Evolutionary conservation across 2,888 invertebrate genomes (phyloP), one percentile per base, ranked within the genome.

Genomic region (Sesia apiformis): DNA sequence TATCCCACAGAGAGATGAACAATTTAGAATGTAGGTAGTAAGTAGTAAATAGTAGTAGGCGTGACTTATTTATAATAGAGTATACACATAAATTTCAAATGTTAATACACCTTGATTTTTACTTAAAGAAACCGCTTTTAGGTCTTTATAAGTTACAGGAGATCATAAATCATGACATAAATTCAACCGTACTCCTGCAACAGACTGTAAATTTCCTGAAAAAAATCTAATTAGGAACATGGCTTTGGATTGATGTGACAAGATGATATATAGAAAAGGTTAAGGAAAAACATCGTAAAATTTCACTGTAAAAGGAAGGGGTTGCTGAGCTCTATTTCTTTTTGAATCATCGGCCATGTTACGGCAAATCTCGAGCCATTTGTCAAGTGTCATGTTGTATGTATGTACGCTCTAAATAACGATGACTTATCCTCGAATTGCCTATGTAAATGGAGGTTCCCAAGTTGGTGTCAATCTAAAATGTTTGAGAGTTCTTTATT

Each of bases 291-390:
- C 46, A 46, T 40, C 49, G 53, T 55, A 53, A 56, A 56, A 57
- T 55, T 60, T 55, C 55, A 55, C 53, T 59, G 58, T 60, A 58
- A 59, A 60, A 58, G 60, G 54, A 58, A 53, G 56, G 55, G 53
- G 56, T 55, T 54, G 52, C 52, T 51, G 40, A 52, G 52, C 51
- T 38, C 54, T 63, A 61, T 66, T 68, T 66, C 70, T 63, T 69
- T 74, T 71, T 74, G 72, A 74, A 62, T 66, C 68, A 74, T 72
- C 64, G 67, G 64, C 56, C 60, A 58, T 69, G 67, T 74, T 73
- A 63, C 58, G 61, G 53, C 60, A 65, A 73, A 72, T 74, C 66
- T 66, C 53, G 52, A 52, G 58, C 59, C 66, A 73, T 77, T 74
- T 74, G 70, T 75, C 69, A 74, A 62, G 64, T 58, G 72, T 67